These are phyloP conservation scores for Epinotia nisella DNA, from an alignment of 2,888 invertebrate genomes.

Conservation along the genomic window DNA sequence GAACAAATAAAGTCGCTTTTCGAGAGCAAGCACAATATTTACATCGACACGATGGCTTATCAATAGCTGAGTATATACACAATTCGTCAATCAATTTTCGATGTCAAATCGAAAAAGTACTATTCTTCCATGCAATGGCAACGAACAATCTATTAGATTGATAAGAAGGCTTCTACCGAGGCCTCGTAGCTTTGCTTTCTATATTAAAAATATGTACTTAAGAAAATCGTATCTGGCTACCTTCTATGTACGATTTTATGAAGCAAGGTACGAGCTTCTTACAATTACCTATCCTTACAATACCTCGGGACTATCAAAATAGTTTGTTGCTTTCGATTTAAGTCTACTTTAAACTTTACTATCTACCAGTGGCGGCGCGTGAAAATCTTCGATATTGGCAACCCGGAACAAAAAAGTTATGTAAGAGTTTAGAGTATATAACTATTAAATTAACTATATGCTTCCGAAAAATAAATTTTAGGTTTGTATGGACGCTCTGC, in stretches of 20 bases:
- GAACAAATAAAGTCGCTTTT: slow-evolving; percentile 9
- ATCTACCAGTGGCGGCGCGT: too few species aligned
- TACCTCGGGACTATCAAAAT: background rate
- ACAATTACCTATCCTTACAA: background rate
- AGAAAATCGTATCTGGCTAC: background rate
- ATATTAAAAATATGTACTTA: background rate
- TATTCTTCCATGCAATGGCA: background rate
- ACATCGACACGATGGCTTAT: slow-evolving; percentile 1
- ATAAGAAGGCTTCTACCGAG: background rate
- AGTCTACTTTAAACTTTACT: background rate
- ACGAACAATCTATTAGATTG: slow-evolving; percentile 8
- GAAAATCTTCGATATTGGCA: too few species aligned
- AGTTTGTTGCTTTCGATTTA: background rate
- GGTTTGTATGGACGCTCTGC: too few species aligned
- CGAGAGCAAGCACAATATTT: slow-evolving; percentile 17
- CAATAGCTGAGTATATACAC: slow-evolving; percentile 1
- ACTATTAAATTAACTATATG: too few species aligned
- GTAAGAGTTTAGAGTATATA: too few species aligned
- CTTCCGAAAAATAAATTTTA: too few species aligned
- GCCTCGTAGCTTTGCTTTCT: background rate
- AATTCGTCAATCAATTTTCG: slow-evolving; percentile 3
- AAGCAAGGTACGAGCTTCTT: slow-evolving; percentile 6
- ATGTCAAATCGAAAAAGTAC: slow-evolving; percentile 4
- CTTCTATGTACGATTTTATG: background rate
- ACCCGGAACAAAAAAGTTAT: too few species aligned